Base-by-base conservation (phyloP, 2,113 vertebrate species). In the Chloebia gouldiae region DNA sequence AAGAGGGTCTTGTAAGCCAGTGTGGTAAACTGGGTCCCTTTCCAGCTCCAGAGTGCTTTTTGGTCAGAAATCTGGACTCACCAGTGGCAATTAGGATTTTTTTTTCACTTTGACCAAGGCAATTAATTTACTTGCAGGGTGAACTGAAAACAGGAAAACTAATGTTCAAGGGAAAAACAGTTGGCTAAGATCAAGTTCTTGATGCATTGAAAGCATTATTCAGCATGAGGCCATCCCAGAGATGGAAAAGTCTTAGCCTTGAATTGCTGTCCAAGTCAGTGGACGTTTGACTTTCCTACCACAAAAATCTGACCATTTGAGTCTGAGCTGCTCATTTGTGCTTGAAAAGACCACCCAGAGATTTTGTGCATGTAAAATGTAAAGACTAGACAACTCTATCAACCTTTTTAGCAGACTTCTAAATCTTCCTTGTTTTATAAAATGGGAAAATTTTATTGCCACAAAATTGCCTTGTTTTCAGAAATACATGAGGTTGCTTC, bases 191-290 rank as follows among this genome's bases (percentile, higher is more conserved):
- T 83, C 45, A 89, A 82, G 80, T 87, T 91, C 60, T 94, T 83
- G 66, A 49, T 33, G 12, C 57, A 27, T 21, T 94, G 83, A 95
- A 88, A 93, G 73, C 65, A 89, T 81, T 82, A 69, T 80, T 95
- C 92, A 82, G 45, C 50, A 65, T 79, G 75, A 89, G 65, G 81
- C 93, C 53, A 75, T 97, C 93, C 56, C 85, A 76, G 83, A 81
- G 64, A 51, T 40, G 95, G 87, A 93, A 97, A 96, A 96, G 15
- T 95, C 91, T 97, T 95, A 87, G 63, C 61, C 57, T 93, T 96
- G 75, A 95, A 42, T 30, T 57, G 22, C 76, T 92, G 95, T 96
- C 77, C 92, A 77, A 57, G 57, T 70, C 86, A 77, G 56, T 60
- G 77, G 94, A 92, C 27, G 1, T 51, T 91, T 87, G 77, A 72